These are phyloP conservation scores for Andrena marginata DNA, from an alignment of 2,888 invertebrate species.

Conservation along the genomic window DNA sequence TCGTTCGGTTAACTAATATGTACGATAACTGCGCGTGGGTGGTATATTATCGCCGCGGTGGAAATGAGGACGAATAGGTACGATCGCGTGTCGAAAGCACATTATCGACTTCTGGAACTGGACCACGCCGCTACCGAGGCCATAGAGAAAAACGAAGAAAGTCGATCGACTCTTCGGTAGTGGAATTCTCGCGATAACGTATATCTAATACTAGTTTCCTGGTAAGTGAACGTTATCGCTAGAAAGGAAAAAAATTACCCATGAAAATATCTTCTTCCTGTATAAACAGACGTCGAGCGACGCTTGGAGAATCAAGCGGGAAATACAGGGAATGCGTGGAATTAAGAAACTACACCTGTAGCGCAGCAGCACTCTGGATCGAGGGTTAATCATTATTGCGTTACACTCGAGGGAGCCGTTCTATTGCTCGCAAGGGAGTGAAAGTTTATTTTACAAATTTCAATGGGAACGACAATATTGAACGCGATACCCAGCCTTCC, in stretches of 20 bases:
- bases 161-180: slow-evolving; percentile 3
- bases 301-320: too few relatives aligned
- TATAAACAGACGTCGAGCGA: too few relatives aligned
- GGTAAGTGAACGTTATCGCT: neutral
- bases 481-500: neutral
- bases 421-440: too few relatives aligned
- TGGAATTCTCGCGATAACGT: slow-evolving; percentile 6
- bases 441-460: neutral
- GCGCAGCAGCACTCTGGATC: too few relatives aligned
- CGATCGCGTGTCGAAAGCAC: slow-evolving; percentile 60
- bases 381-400: too few relatives aligned
- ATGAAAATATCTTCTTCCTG: neutral
- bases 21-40: slow-evolving; percentile 51
- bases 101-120: slow-evolving; percentile 55
- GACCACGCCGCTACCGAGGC: neutral
- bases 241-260: neutral
- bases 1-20: slow-evolving; percentile 62
- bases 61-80: slow-evolving; percentile 65
- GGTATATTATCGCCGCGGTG: slow-evolving; percentile 47
- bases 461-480: slow-evolving; percentile 8
- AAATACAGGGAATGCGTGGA: too few relatives aligned
- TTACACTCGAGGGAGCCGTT: too few relatives aligned
- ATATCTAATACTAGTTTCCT: neutral
- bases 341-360: too few relatives aligned
- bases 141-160: neutral